phyloP scores from a whole-genome alignment of 53 echinoderm and acorn worm genomes.

The Paracentrotus lividus region DNA sequence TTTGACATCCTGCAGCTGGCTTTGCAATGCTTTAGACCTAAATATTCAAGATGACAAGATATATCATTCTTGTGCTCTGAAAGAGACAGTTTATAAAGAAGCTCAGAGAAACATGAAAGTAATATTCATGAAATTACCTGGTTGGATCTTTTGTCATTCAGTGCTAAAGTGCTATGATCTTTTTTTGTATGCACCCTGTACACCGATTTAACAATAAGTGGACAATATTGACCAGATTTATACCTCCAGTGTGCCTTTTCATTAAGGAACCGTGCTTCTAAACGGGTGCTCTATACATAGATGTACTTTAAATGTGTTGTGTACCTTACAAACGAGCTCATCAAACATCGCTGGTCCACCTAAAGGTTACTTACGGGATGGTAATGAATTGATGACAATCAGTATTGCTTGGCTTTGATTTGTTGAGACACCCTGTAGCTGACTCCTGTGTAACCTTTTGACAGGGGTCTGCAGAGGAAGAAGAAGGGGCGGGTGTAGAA shows the following conservation, averaged over 20 bases:
- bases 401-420: not conserved
- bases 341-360: not conserved
- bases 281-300: not conserved
- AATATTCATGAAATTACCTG: too few relatives aligned
- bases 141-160: too few relatives aligned
- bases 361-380: not conserved
- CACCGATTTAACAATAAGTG: not conserved
- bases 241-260: not conserved
- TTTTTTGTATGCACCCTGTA: constrained; percentile 7
- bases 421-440: constrained; percentile 27
- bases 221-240: constrained; percentile 20
- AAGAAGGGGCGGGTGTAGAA: not conserved
- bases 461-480: constrained; percentile 17
- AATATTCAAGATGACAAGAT: too few relatives aligned
- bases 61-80: too few relatives aligned
- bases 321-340: not conserved
- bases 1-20: too few relatives aligned
- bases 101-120: too few relatives aligned
- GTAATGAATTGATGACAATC: not conserved
- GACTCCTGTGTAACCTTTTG: constrained; percentile 11
- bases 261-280: not conserved
- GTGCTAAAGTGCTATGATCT: too few relatives aligned
- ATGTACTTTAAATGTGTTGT: constrained; percentile 12
- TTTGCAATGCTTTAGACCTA: too few relatives aligned
- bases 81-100: too few relatives aligned